Percentiles rank a stretch among this genome's conserved stretches.
Evolutionary conservation across 2,113 vertebrate genomes (phyloP).

Genomic region (Gymnarchus niloticus): DNA sequence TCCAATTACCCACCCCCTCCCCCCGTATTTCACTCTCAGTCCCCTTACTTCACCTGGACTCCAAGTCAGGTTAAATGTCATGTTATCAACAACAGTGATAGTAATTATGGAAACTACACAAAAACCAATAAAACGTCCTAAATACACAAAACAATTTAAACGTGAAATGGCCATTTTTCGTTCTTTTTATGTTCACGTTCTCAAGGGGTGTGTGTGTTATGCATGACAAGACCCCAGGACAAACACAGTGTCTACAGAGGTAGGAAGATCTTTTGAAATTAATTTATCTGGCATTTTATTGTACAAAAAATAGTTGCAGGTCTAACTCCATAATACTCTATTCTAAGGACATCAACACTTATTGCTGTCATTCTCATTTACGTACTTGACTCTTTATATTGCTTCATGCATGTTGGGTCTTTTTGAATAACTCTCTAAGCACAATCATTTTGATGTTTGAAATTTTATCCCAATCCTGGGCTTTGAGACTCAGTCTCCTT

Average conservation of each 20-base stretch:
- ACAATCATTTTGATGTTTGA: background rate
- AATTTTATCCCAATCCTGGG: background rate
- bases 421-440: background rate
- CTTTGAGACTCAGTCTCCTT: background rate
- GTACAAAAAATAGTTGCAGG: too few relatives aligned
- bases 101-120: background rate
- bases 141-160: background rate
- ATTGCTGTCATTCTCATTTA: too few relatives aligned
- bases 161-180: background rate
- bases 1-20: slow-evolving; percentile 48
- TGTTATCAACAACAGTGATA: slow-evolving; percentile 34
- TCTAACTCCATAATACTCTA: too few relatives aligned
- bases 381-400: too few relatives aligned
- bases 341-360: too few relatives aligned
- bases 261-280: background rate
- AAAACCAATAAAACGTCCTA: background rate
- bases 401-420: background rate
- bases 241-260: background rate
- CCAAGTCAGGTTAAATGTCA: slow-evolving; percentile 54
- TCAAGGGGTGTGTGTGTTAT: background rate
- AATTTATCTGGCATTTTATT: too few relatives aligned
- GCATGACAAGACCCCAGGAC: background rate
- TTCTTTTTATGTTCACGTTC: background rate
- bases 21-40: background rate
- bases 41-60: slow-evolving; percentile 34